These are phyloP conservation scores for Colossoma macropomum DNA, from an alignment of 2,113 vertebrate genomes.

Conservation along the genomic window DNA sequence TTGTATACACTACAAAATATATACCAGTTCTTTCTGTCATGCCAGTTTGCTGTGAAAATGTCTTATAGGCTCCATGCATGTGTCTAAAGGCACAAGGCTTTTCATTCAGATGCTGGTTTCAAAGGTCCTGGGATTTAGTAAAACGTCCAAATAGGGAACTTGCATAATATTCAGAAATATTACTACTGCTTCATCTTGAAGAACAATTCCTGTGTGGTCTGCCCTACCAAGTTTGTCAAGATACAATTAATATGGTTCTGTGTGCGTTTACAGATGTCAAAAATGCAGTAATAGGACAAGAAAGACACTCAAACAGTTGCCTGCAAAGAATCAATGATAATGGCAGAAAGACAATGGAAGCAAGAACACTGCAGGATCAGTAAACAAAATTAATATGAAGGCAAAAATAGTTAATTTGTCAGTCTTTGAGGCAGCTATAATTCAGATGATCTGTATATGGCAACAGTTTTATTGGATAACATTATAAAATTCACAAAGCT, in stretches of 20 bases:
- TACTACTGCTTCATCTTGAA: neutral
- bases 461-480: neutral
- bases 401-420: neutral
- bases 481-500: neutral
- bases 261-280: neutral
- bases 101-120: slow-evolving; percentile 15
- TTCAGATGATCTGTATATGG: neutral
- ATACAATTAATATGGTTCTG: neutral
- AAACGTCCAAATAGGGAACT: neutral
- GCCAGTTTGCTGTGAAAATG: neutral
- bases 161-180: too few species aligned
- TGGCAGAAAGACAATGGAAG: neutral
- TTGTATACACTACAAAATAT: neutral
- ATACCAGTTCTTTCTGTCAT: neutral
- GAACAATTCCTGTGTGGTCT: neutral
- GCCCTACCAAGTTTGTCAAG: neutral
- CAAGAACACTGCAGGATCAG: neutral
- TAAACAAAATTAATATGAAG: neutral
- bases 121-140: neutral
- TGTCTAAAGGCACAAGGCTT: neutral
- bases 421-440: slow-evolving; percentile 25
- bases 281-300: neutral
- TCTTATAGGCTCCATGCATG: neutral
- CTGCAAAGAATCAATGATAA: neutral
- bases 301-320: neutral